phyloP scores from a whole-genome alignment of 2,113 vertebrate genomes.

The Stictonetta naevosa region DNA sequence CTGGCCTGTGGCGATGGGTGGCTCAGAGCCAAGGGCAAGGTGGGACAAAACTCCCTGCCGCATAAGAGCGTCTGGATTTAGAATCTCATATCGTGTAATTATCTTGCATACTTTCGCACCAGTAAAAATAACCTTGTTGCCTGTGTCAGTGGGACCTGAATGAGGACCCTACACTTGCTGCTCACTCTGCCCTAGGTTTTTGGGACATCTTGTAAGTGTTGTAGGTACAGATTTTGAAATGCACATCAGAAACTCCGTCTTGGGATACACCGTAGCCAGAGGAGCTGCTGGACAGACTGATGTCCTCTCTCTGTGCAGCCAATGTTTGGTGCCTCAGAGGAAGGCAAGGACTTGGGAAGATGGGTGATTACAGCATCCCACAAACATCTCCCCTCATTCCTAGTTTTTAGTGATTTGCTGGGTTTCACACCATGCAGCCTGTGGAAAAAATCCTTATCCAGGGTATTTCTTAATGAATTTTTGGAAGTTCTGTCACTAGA shows the following conservation, averaged over 20 bases:
- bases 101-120: neutral
- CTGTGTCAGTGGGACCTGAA: neutral
- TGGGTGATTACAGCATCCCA: neutral
- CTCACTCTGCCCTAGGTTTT: neutral
- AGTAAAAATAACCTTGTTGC: neutral
- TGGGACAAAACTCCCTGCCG: neutral
- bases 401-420: neutral
- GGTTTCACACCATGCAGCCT: neutral
- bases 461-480: neutral
- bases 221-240: neutral
- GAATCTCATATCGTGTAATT: neutral
- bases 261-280: neutral
- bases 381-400: neutral
- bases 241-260: neutral
- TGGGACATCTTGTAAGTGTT: neutral
- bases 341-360: neutral
- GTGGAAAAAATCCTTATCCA: neutral
- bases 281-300: neutral
- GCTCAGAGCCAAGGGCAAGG: neutral
- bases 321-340: neutral
- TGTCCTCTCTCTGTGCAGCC: neutral
- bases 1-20: neutral
- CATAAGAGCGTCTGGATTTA: neutral
- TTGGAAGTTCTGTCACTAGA: neutral
- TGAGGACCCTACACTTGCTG: accelerated